phyloP scores from a whole-genome alignment of 2,113 vertebrate species.

The Tachuris rubrigastra region DNA sequence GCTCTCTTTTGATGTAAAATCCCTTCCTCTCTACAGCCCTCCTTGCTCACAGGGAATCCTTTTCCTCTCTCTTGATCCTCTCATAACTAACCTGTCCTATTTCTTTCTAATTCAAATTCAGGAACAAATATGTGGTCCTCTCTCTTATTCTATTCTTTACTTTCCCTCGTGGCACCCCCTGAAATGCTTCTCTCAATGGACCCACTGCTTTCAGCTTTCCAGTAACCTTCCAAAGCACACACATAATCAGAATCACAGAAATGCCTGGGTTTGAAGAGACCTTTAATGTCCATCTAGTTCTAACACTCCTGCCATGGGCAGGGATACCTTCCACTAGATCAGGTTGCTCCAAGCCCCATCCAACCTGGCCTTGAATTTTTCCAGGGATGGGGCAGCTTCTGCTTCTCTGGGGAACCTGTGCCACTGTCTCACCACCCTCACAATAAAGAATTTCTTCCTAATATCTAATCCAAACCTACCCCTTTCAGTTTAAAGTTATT shows the following conservation, averaged over 20 bases:
- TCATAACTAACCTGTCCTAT: background rate
- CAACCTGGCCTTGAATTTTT: background rate
- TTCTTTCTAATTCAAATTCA: background rate
- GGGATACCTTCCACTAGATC: background rate
- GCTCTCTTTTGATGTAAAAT: background rate
- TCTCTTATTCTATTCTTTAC: background rate
- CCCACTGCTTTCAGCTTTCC: background rate
- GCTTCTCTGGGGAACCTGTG: background rate
- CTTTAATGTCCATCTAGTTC: background rate
- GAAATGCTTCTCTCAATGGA: background rate
- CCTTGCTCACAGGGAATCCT: background rate
- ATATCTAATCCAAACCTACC: background rate
- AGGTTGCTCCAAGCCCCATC: background rate
- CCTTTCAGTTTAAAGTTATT: background rate
- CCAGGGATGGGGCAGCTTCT: background rate
- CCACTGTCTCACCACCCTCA: background rate
- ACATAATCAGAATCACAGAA: background rate
- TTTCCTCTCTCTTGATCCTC: background rate
- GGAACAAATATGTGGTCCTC: background rate
- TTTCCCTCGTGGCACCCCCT: background rate
- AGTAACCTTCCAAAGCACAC: background rate
- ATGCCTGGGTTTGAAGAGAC: background rate
- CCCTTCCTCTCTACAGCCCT: background rate
- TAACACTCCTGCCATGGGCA: background rate
- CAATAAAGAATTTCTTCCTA: background rate